A percentile compares a stretch with the other conserved stretches of the same genome.
Conservation (phyloP, 2,888 invertebrate genomes). For the Oscheius sp. region DNA sequence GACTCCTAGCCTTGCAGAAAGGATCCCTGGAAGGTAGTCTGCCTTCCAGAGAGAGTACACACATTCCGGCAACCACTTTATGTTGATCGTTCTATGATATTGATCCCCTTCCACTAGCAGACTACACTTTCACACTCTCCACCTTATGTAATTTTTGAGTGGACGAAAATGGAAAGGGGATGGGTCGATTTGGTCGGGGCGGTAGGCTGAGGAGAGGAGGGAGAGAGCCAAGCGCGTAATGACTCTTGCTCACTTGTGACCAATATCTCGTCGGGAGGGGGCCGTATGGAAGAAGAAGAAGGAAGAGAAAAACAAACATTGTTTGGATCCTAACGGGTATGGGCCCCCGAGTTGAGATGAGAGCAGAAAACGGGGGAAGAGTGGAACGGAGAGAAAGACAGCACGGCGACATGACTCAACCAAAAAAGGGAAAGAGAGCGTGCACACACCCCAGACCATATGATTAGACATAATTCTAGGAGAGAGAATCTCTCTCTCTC, state of each 20-base stretch:
- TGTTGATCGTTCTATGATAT: neutral
- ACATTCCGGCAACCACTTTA: neutral
- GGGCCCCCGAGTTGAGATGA: neutral
- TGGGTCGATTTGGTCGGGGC: slow-evolving; percentile 17
- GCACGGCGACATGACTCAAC: slow-evolving; percentile 17
- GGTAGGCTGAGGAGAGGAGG: neutral
- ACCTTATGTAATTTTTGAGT: too few relatives aligned
- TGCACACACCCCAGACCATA: slow-evolving; percentile 3
- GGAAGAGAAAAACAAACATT: slow-evolving; percentile 25
- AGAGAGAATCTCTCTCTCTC: neutral
- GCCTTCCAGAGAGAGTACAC: too few relatives aligned
- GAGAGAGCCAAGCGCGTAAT: slow-evolving; percentile 9
- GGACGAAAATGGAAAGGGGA: neutral
- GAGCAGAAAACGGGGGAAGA: neutral
- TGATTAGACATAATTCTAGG: neutral
- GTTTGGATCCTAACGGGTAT: slow-evolving; percentile 12
- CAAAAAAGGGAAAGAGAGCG: too few relatives aligned
- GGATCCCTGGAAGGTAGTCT: too few relatives aligned
- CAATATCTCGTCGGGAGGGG: slow-evolving; percentile 15
- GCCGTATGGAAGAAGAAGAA: slow-evolving; percentile 25
- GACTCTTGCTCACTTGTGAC: slow-evolving; percentile 27
- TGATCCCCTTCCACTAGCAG: neutral
- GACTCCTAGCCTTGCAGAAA: too few relatives aligned
- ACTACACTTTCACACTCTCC: neutral
- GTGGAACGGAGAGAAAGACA: slow-evolving; percentile 1